phyloP scores from a whole-genome alignment of 1,140 invertebrate genomes.

The Drosophila arawakana region DNA sequence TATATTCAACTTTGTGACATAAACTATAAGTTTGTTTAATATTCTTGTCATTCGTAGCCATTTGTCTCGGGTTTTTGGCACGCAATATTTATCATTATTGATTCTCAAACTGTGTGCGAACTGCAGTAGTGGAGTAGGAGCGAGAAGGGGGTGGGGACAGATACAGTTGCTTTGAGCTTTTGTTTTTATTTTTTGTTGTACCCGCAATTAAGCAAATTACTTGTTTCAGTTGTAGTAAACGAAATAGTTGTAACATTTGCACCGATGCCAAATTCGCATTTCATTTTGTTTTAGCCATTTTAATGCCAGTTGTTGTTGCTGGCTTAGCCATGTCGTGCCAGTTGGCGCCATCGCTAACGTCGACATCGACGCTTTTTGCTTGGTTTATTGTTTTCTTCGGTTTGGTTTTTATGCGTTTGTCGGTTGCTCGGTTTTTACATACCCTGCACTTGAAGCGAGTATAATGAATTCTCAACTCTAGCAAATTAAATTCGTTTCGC shows the following conservation, averaged over 20 bases:
- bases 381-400: constrained; percentile 44
- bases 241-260: constrained; percentile 63
- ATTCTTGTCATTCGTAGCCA: neutral
- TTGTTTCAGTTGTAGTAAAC: constrained; percentile 40
- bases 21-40: constrained; percentile 1
- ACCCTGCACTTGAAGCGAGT: neutral
- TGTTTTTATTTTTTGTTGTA: constrained; percentile 17
- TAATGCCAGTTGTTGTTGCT: constrained; percentile 38
- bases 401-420: constrained; percentile 33
- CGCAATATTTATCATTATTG: constrained; percentile 61
- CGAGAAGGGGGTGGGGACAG: constrained; percentile 1
- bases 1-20: neutral
- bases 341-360: constrained; percentile 58
- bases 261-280: constrained; percentile 66
- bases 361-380: constrained; percentile 41
- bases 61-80: constrained; percentile 23
- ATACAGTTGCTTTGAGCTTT: constrained; percentile 27
- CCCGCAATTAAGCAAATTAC: constrained; percentile 59
- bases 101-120: constrained; percentile 60
- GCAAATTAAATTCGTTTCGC: no score
- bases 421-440: constrained; percentile 4
- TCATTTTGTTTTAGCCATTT: constrained; percentile 33
- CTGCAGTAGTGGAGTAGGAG: constrained; percentile 1
- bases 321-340: constrained; percentile 63
- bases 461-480: no score